phyloP scores from a whole-genome alignment of 2,888 invertebrate species.

The Epinotia bilunana region DNA sequence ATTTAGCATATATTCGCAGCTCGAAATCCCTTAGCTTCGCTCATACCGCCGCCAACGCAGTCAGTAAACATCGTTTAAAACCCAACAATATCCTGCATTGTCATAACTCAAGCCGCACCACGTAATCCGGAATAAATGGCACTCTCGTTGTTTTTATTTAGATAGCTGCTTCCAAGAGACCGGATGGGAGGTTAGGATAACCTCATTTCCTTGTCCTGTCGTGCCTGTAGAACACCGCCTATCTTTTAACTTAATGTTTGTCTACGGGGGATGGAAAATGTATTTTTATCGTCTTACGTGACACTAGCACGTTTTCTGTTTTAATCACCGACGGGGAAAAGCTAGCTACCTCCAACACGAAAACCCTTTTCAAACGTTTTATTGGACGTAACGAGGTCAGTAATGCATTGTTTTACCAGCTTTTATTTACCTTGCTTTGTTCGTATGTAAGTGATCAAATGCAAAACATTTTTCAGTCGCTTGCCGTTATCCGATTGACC shows the following conservation, averaged over 20 bases:
- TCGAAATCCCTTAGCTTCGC: slow-evolving; percentile 25
- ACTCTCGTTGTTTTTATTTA: slow-evolving; percentile 48
- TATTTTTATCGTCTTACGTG: slow-evolving; percentile 33
- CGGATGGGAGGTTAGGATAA: slow-evolving; percentile 53
- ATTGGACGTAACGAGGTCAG: slow-evolving; percentile 9
- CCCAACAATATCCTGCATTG: slow-evolving; percentile 35
- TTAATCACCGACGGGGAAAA: slow-evolving; percentile 19
- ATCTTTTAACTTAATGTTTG: slow-evolving; percentile 35
- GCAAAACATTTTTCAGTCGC: no score
- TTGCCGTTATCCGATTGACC: no score
- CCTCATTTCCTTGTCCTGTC: slow-evolving; percentile 59
- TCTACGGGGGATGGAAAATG: slow-evolving; percentile 30
- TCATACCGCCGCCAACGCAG: not conserved
- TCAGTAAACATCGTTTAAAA: slow-evolving; percentile 42
- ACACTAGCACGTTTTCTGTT: slow-evolving; percentile 21
- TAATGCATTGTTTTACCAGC: not conserved
- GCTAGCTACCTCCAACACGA: slow-evolving; percentile 1
- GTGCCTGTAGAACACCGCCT: slow-evolving; percentile 30
- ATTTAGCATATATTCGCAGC: slow-evolving; percentile 2
- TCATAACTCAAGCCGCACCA: slow-evolving; percentile 31
- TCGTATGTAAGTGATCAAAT: no score
- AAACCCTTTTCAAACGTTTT: slow-evolving; percentile 22
- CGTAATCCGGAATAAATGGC: slow-evolving; percentile 41
- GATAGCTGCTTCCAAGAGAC: slow-evolving; percentile 51
- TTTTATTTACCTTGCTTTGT: no score